A percentile compares a stretch with the other conserved stretches of the same genome.
Evolutionary conservation across 2,113 vertebrate genomes (phyloP).

Genomic region (Hymenochirus boettgeri): DNA sequence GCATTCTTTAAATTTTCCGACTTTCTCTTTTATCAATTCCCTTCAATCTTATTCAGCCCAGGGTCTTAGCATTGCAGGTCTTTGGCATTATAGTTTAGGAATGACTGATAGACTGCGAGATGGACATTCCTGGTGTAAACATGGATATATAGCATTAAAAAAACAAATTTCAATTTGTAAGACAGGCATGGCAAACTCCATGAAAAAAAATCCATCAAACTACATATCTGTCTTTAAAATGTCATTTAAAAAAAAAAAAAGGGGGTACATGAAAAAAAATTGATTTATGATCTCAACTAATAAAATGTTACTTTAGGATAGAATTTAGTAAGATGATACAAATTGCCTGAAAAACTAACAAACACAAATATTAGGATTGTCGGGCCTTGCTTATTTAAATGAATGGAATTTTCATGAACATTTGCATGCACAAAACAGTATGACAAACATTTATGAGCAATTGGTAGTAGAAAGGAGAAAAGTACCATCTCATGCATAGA

Average conservation of each 20-base stretch:
- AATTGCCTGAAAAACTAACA: conserved; percentile 50
- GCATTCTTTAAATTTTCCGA: too few species aligned
- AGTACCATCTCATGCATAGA: conserved; percentile 67
- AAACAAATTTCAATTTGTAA: too few species aligned
- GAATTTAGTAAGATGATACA: conserved; percentile 47
- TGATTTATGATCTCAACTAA: too few species aligned
- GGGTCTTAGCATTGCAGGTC: too few species aligned
- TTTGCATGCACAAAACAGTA: conserved; percentile 70
- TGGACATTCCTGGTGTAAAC: too few species aligned
- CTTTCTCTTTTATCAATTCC: too few species aligned
- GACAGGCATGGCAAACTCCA: too few species aligned
- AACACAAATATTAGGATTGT: conserved; percentile 55
- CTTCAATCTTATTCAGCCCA: too few species aligned
- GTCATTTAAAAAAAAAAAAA: conserved; percentile 37
- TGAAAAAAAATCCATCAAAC: too few species aligned
- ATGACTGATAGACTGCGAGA: too few species aligned
- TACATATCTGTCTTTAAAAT: not conserved
- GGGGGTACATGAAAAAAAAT: conserved; percentile 62
- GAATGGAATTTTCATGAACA: conserved; percentile 49
- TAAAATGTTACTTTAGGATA: conserved; percentile 29
- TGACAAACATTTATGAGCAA: conserved; percentile 58
- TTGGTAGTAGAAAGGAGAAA: conserved; percentile 53
- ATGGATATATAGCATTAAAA: too few species aligned
- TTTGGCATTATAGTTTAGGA: too few species aligned
- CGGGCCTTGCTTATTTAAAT: conserved; percentile 52